These are phyloP conservation scores for Drosophila paranaensis DNA, from an alignment of 2,888 invertebrate species.

Conservation along the genomic window DNA sequence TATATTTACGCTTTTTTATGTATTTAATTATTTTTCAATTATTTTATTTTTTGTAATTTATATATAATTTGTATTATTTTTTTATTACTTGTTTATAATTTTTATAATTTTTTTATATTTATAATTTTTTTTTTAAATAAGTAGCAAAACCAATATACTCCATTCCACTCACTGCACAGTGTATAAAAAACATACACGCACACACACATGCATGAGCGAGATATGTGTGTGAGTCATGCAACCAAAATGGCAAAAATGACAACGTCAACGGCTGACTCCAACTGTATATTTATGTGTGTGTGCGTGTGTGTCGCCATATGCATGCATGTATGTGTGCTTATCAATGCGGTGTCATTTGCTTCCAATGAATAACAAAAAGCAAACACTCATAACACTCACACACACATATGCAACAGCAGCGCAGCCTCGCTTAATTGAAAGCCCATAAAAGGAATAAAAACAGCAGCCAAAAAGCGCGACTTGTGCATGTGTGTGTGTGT, in stretches of 20 bases:
- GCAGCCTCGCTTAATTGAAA: slow-evolving; percentile 49
- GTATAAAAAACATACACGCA: slow-evolving; percentile 8
- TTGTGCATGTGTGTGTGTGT: slow-evolving; percentile 13
- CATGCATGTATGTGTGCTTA: slow-evolving; percentile 36
- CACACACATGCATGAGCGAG: slow-evolving; percentile 15
- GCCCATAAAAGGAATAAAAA: slow-evolving; percentile 58
- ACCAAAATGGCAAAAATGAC: slow-evolving; percentile 58
- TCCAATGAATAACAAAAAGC: slow-evolving; percentile 48
- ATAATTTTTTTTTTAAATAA: neutral
- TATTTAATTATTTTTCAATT: no score
- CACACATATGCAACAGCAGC: slow-evolving; percentile 13
- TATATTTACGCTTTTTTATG: no score
- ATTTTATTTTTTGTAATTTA: no score
- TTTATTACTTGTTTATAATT: neutral
- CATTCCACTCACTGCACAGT: neutral
- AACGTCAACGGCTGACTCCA: slow-evolving; percentile 59
- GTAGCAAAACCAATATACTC: neutral
- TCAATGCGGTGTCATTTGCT: slow-evolving; percentile 55
- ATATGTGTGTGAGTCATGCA: slow-evolving; percentile 51
- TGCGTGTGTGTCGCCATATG: slow-evolving; percentile 15
- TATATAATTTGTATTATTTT: no score
- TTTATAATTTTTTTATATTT: neutral
- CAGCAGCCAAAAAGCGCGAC: slow-evolving; percentile 41
- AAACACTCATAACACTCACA: slow-evolving; percentile 17
- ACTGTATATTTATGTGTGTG: slow-evolving; percentile 18